These are phyloP conservation scores for Sanderia malayensis DNA, from an alignment of 30 jellyfish, hydroid and myxozoan genomes.

Conservation along the genomic window DNA sequence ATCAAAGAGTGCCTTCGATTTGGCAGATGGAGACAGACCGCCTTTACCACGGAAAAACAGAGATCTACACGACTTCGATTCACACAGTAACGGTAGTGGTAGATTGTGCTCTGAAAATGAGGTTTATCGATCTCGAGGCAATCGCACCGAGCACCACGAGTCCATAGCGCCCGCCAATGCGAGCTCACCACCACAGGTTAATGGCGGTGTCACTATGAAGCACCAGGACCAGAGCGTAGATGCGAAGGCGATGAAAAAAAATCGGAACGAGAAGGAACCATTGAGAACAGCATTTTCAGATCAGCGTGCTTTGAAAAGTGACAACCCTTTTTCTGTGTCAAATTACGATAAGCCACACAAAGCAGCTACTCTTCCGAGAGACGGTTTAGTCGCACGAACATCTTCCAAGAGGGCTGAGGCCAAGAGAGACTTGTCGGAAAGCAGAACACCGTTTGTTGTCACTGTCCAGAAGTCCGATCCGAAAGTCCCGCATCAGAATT, in stretches of 20 bases:
- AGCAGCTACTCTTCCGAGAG: constrained; percentile 8
- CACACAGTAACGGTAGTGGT: not conserved
- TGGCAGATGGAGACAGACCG: not conserved
- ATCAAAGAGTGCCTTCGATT: not conserved
- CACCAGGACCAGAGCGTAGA: no score
- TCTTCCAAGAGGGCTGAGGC: constrained; percentile 11
- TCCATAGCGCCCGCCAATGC: no score
- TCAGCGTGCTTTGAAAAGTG: no score
- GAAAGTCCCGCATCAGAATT: not conserved
- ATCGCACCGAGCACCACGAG: not conserved
- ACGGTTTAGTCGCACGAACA: constrained; percentile 50
- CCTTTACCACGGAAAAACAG: not conserved
- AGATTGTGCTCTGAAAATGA: not conserved
- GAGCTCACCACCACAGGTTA: no score
- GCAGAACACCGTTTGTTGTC: constrained; percentile 26
- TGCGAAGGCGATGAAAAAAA: no score
- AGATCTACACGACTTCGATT: not conserved
- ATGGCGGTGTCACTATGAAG: no score
- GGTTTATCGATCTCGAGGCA: not conserved
- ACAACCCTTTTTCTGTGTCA: not conserved
- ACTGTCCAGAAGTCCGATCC: constrained; percentile 28
- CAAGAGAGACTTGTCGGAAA: constrained; percentile 9
- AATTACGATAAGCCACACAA: not conserved
- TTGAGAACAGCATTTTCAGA: no score
- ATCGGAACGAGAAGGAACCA: no score